phyloP scores from a whole-genome alignment of 37 sponge, comb jelly and placozoan species.

The Petrosia ficiformis region DNA sequence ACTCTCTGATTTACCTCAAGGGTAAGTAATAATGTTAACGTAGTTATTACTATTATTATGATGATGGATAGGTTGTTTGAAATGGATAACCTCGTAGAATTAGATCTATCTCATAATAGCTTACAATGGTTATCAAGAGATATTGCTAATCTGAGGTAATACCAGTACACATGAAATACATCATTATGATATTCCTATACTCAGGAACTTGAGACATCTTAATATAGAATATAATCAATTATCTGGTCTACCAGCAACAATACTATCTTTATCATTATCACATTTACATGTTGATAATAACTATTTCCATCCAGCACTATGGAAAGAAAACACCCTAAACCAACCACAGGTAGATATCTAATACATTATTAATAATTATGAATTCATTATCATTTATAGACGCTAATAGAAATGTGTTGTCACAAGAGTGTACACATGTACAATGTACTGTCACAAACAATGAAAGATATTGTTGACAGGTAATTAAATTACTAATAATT shows the following conservation, averaged over 20 bases:
- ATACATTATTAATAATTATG: neutral
- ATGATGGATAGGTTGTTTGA: slow-evolving; percentile 51
- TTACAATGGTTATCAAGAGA: slow-evolving; percentile 59
- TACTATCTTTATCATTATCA: slow-evolving; percentile 21
- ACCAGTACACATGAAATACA: neutral
- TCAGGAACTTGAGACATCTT: slow-evolving; percentile 51
- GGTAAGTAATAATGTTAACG: slow-evolving; percentile 33
- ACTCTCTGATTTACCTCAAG: slow-evolving; percentile 65
- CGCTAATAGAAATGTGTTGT: neutral
- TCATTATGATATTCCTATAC: neutral
- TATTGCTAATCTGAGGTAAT: slow-evolving; percentile 61
- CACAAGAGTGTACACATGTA: neutral
- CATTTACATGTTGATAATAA: slow-evolving; percentile 61
- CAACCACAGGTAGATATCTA: slow-evolving; percentile 67
- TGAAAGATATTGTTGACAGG: neutral
- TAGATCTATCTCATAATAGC: slow-evolving; percentile 79
- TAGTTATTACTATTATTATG: neutral
- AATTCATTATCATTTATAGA: neutral
- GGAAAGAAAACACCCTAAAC: slow-evolving; percentile 67
- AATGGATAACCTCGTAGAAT: slow-evolving; percentile 35
- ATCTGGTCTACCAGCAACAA: slow-evolving; percentile 56
- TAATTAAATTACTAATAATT: neutral
- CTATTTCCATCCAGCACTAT: slow-evolving; percentile 78
- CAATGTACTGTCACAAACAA: neutral
- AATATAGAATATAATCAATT: slow-evolving; percentile 78